Evolutionary conservation across 2,797 vertebrate genomes (phyloP).

Genomic region (Sphenodon punctatus): DNA sequence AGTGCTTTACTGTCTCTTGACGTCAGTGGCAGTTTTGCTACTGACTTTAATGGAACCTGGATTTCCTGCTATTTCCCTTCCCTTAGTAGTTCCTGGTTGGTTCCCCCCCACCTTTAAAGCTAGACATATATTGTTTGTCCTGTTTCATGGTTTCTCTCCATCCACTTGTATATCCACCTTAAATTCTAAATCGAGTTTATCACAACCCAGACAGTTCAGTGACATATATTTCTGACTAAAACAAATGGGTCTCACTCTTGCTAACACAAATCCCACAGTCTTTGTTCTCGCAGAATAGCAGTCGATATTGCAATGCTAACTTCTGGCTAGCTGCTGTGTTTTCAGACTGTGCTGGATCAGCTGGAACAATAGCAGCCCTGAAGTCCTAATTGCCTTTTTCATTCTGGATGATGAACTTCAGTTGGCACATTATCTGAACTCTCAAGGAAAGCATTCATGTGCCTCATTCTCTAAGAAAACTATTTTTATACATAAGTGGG

Average conservation of each 20-base stretch:
- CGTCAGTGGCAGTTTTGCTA: background rate
- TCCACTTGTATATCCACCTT: background rate
- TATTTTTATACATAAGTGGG: background rate
- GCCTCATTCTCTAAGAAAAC: background rate
- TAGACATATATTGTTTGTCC: background rate
- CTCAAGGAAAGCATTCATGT: background rate
- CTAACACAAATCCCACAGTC: background rate
- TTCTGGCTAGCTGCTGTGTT: background rate
- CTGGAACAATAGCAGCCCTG: background rate
- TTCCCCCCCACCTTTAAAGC: background rate
- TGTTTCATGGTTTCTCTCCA: background rate
- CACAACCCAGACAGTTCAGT: background rate
- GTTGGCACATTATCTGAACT: background rate
- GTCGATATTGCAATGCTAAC: background rate
- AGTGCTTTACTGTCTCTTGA: background rate
- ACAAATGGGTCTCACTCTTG: background rate
- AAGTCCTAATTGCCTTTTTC: background rate
- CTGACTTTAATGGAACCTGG: no score
- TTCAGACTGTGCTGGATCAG: background rate
- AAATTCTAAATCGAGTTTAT: conserved; percentile 1
- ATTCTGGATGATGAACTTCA: background rate
- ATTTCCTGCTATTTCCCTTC: no score
- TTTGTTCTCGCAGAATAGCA: background rate
- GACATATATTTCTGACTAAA: background rate
- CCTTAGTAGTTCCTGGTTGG: background rate